phyloP scores from a whole-genome alignment of 92 coral and sea anemone genomes.

The Metridium senile region DNA sequence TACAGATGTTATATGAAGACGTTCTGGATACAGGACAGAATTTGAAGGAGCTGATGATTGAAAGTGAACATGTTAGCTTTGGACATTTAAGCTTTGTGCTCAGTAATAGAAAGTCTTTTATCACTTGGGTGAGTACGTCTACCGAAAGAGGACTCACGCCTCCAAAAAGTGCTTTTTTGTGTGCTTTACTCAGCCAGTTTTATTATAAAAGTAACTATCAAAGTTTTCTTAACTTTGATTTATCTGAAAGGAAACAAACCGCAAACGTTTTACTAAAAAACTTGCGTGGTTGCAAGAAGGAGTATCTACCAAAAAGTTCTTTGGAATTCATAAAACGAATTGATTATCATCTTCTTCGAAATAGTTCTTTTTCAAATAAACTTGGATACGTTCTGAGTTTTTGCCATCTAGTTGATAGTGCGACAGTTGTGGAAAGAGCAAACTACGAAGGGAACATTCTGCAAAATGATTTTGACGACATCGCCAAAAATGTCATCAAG shows the following conservation, averaged over 20 bases:
- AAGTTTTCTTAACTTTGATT: neutral
- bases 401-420: conserved; percentile 9
- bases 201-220: neutral
- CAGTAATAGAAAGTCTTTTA: neutral
- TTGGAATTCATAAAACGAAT: conserved; percentile 3
- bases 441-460: neutral
- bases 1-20: conserved; percentile 28
- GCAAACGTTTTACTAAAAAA: conserved; percentile 25
- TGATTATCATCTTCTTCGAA: conserved; percentile 18
- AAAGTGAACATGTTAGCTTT: conserved; percentile 69
- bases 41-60: conserved; percentile 47
- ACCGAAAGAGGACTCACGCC: neutral
- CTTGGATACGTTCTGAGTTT: conserved; percentile 9
- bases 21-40: neutral
- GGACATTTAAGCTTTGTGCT: neutral
- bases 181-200: conserved; percentile 55
- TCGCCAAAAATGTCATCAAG: neutral
- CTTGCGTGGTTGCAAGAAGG: neutral
- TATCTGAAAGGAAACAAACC: neutral
- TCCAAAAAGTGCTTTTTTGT: conserved; percentile 43
- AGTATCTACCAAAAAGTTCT: conserved; percentile 21
- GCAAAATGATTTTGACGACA: neutral
- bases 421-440: neutral
- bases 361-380: conserved; percentile 10
- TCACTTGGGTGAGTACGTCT: conserved; percentile 15